Conservation (phyloP, 2,888 invertebrate genomes). For the Deilephila elpenor region DNA sequence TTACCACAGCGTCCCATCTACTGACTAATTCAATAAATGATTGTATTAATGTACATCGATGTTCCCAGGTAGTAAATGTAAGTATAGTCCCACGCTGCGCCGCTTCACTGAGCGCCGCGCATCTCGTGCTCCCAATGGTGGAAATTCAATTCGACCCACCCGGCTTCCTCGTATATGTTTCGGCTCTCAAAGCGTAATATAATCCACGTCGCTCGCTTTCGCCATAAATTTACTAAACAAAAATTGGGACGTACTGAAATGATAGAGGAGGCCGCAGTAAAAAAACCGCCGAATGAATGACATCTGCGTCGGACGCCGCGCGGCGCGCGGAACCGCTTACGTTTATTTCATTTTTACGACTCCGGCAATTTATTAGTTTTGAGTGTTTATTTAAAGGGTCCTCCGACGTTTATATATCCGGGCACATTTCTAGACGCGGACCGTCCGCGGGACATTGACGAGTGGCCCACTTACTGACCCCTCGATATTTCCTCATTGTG, state of each 20-base stretch:
- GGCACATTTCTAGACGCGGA: neutral
- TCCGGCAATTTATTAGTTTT: slow-evolving; percentile 9
- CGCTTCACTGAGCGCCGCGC: neutral
- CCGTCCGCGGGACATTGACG: neutral
- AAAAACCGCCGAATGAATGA: slow-evolving; percentile 7
- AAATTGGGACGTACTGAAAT: neutral
- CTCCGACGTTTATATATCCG: neutral
- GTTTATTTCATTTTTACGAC: slow-evolving; percentile 21
- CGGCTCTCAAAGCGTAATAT: neutral
- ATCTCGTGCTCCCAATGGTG: neutral
- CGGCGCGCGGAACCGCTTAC: neutral
- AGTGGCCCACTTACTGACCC: neutral
- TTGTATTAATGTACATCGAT: too few relatives aligned
- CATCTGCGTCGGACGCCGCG: neutral
- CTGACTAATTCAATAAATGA: too few relatives aligned
- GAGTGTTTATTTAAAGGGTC: slow-evolving; percentile 8
- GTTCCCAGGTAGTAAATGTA: neutral
- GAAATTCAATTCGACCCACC: neutral
- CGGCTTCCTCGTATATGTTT: neutral
- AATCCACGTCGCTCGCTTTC: neutral
- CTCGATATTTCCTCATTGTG: neutral
- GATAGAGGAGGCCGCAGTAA: neutral
- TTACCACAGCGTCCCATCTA: too few relatives aligned
- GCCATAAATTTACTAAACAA: neutral
- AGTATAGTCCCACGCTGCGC: neutral